Conservation (phyloP, 2,888 invertebrate genomes). For the Invenusta paracnida region DNA sequence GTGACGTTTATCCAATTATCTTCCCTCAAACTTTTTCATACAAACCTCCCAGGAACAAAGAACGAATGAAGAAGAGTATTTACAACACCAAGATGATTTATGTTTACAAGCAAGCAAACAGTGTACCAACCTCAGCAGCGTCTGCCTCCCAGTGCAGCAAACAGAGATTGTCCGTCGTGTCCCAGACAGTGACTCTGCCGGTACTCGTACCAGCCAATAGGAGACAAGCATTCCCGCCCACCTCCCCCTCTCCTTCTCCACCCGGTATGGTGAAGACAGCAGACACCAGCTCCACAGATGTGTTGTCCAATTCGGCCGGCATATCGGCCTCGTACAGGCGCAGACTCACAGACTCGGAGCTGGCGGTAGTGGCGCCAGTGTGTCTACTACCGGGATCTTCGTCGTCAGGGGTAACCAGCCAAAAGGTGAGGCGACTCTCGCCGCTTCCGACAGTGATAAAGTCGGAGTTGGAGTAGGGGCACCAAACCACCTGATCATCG, state of each 20-base stretch:
- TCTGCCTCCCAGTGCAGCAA: conserved; percentile 60
- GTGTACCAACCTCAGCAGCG: conserved; percentile 53
- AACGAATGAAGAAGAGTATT: too few relatives aligned
- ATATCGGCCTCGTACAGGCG: conserved; percentile 55
- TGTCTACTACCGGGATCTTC: too few relatives aligned
- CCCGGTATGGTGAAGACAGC: conserved; percentile 41
- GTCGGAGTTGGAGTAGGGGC: conserved; percentile 4
- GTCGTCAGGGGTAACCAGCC: not conserved
- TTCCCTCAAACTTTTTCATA: too few relatives aligned
- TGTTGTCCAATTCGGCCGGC: conserved; percentile 51
- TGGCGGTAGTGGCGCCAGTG: not conserved
- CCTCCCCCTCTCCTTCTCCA: conserved; percentile 47
- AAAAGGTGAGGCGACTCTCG: conserved; percentile 3
- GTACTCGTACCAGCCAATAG: conserved; percentile 53
- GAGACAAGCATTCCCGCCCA: conserved; percentile 49
- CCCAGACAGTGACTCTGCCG: conserved; percentile 59
- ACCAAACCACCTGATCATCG: not conserved
- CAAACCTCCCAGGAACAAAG: too few relatives aligned
- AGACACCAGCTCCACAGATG: not conserved
- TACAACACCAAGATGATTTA: too few relatives aligned
- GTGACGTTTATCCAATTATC: too few relatives aligned
- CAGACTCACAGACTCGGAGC: conserved; percentile 31
- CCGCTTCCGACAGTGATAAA: not conserved
- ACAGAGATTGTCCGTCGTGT: conserved; percentile 54
- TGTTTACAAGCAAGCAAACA: too few relatives aligned